Evolutionary conservation across 2,113 vertebrate species (phyloP).

Genomic region (Atherinomorus stipes): DNA sequence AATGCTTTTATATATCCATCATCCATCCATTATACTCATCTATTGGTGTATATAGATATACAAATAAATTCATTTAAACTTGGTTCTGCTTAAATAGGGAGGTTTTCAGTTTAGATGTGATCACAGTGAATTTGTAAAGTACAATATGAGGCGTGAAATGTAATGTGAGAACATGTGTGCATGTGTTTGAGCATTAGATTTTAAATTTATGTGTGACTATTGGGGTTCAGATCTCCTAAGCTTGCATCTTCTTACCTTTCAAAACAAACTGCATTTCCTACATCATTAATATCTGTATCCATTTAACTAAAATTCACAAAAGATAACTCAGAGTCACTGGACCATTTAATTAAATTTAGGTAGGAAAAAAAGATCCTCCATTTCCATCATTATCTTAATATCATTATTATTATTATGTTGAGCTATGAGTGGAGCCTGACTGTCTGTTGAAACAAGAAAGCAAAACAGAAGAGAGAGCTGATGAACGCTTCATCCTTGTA

Average conservation of each 20-base stretch:
- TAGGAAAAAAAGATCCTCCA: constrained; percentile 45
- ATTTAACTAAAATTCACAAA: constrained; percentile 30
- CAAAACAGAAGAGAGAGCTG: neutral
- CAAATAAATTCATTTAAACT: constrained; percentile 8
- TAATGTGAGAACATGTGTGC: constrained; percentile 23
- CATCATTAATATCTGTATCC: constrained; percentile 10
- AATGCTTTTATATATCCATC: neutral
- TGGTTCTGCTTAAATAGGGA: constrained; percentile 11
- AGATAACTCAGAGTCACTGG: constrained; percentile 28
- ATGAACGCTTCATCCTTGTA: neutral
- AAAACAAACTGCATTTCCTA: neutral
- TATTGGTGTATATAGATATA: no score
- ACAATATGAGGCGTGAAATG: neutral
- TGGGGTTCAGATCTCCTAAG: neutral
- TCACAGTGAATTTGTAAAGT: constrained; percentile 23
- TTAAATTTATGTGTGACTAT: neutral
- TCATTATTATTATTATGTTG: constrained; percentile 39
- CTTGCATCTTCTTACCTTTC: neutral
- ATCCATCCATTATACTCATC: no score
- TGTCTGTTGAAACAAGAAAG: neutral
- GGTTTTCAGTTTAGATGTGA: constrained; percentile 6
- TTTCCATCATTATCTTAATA: constrained; percentile 63
- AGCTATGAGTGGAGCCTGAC: constrained; percentile 15
- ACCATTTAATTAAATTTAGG: constrained; percentile 56
- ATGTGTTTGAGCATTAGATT: neutral